Base-by-base conservation (phyloP, 53 echinoderm and acorn worm genomes). In the Antedon mediterranea region DNA sequence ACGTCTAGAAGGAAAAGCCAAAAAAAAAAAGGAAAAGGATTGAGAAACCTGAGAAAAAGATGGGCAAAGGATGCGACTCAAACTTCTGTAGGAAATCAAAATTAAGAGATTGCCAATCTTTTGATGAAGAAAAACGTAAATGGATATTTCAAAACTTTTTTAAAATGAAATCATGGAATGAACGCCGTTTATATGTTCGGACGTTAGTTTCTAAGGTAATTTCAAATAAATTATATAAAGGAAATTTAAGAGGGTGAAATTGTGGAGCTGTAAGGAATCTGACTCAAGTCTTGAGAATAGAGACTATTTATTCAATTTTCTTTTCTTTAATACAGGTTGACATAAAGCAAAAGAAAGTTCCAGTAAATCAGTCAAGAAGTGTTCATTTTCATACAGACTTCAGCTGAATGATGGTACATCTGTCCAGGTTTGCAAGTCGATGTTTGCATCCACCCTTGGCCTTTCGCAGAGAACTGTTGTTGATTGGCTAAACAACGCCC, bases 181-280 rank as follows among this genome's bases (percentile, higher is more conserved):
- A 79, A 71, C 79, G 79, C 26, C 30, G 70, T 70, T 71, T 79
- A 27, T 79, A 31, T 34, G 71, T 79, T 3, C 57, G 71, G 26
- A 79, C 79, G 27, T 71, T 71, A 57, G 71, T 79, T 20, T 31
- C 70, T 15, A 79, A 79, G 79, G 79, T 79, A 79, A 79, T 29
- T 57, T 57, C 4, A 29, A 9, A 43, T 28, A 15, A 41, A 29
- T 29, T 30, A 33, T 33, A 43, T 7, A 57, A 57, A 57, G 23
- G 23, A 2, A 6, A 57, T 41, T n/a, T n/a, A n/a, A n/a, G n/a
- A n/a, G n/a, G n/a, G n/a, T n/a, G n/a, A n/a, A n/a, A n/a, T n/a
- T n/a, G n/a, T n/a, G n/a, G n/a, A n/a, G 3, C 26, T 34, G 14
- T 32, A 34, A 41, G 34, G 34, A 27, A 5, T 4, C 27, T 78